Base-by-base conservation (phyloP, 2,797 vertebrate species). In the Chrosomus eos region DNA sequence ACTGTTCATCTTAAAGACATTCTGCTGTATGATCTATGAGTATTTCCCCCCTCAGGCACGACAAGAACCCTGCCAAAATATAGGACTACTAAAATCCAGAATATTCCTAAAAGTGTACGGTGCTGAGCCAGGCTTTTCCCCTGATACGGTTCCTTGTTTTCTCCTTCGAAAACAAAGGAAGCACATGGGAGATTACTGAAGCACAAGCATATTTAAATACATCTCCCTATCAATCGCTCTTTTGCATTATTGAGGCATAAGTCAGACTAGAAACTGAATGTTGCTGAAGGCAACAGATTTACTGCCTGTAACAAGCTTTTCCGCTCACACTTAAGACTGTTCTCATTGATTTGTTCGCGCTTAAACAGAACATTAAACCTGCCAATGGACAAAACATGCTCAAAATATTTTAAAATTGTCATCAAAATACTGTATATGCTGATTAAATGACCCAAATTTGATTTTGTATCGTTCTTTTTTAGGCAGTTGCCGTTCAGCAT, bases 51-150 rank as follows among this genome's bases (percentile, higher is more conserved):
- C 31, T 60, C 31, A 5, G 91, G 89, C 87, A 82, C 40, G 80
- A 70, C 90, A 90, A 90, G 86, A 86, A 86, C 80, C 85, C 81
- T 81, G 70, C 77, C 81, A 88, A 88, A 80, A 84, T 18, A 7
- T 92, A 92, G 91, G 88, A 90, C 91, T 87, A 73, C 81, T 62
- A 85, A 87, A 90, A 89, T 92, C 90, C 79, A 90, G 92, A 93
- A 94, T 93, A 93, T 92, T 90, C 58, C 13, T 64, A 60, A 90
- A 77, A 92, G 95, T 94, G 94, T 93, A 94, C 91, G 83, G 88
- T 86, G 82, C 88, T 67, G 85, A 75, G 72, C 83, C 51, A 60
- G 85, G 86, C 88, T 83, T 51, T 40, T 64, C 70, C 71, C 77
- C 78, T 28, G 31, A 51, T 51, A 33, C 40, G 26, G 13, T 8